phyloP scores from a whole-genome alignment of 53 echinoderm and acorn worm genomes.

The Arbacia lixula region DNA sequence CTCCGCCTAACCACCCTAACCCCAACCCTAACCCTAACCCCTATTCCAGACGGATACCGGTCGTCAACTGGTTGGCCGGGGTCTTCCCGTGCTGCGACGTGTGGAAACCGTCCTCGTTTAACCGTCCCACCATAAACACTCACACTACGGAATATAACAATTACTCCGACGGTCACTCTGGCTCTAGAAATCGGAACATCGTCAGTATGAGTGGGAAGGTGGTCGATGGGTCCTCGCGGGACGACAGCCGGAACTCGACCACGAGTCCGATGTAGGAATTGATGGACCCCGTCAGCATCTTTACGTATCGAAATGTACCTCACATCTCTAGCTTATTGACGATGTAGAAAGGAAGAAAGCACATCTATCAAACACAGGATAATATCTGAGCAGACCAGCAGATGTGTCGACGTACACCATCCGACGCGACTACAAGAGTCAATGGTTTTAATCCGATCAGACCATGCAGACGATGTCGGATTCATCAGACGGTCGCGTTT shows the following conservation, averaged over 20 bases:
- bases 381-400: no score
- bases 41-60: constrained; percentile 72
- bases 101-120: constrained; percentile 56
- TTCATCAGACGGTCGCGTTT: no score
- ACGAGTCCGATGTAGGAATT: constrained; percentile 20
- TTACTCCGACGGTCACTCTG: constrained; percentile 17
- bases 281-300: neutral
- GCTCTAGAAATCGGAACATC: neutral
- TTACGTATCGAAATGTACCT: neutral
- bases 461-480: no score
- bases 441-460: no score
- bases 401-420: no score
- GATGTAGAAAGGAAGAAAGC: neutral
- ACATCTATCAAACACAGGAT: no score
- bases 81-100: constrained; percentile 76
- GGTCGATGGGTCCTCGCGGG: constrained; percentile 25
- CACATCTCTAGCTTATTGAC: neutral
- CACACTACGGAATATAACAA: constrained; percentile 75
- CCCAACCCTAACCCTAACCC: neutral
- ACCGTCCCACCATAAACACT: constrained; percentile 68
- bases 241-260: constrained; percentile 46
- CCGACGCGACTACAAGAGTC: no score
- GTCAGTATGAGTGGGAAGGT: constrained; percentile 54
- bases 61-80: constrained; percentile 79
- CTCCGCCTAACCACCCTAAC: no score